phyloP scores from a whole-genome alignment of 2,113 vertebrate species.

The Cathartes aura region DNA sequence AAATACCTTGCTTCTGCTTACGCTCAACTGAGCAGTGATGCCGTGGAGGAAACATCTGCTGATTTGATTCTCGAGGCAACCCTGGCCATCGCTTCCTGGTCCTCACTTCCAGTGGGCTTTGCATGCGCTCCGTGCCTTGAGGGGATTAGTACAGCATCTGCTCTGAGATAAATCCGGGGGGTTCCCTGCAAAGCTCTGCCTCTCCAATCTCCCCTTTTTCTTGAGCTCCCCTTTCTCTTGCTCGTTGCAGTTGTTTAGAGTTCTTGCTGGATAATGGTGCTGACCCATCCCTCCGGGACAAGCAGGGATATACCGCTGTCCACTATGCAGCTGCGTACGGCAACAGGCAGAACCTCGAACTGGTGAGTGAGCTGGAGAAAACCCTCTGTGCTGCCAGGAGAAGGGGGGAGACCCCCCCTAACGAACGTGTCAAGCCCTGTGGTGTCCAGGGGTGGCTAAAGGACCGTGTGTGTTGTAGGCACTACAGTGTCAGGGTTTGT shows the following conservation, averaged over 20 bases:
- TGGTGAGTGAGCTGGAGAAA: constrained; percentile 77
- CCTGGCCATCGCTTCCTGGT: rapidly evolving
- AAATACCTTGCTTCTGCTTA: neutral
- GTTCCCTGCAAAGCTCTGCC: neutral
- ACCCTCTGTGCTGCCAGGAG: neutral
- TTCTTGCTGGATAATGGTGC: constrained; percentile 93
- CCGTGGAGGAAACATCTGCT: neutral
- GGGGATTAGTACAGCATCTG: neutral
- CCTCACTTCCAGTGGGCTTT: neutral
- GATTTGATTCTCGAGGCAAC: neutral
- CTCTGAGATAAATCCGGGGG: neutral
- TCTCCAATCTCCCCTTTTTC: too few relatives aligned
- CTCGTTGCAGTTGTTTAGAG: constrained; percentile 86
- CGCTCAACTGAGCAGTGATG: neutral
- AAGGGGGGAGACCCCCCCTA: rapidly evolving
- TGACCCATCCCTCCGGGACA: constrained; percentile 92
- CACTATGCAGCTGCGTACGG: constrained; percentile 96
- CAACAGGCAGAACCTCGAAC: constrained; percentile 93
- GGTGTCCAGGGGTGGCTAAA: neutral
- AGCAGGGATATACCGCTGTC: constrained; percentile 92
- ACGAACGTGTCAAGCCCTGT: neutral
- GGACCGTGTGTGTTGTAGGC: neutral
- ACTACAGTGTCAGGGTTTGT: neutral
- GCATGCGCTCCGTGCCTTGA: rapidly evolving
- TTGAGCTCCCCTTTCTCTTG: neutral